phyloP scores from a whole-genome alignment of 2,113 vertebrate species.

The Phylloscopus trochiloides region DNA sequence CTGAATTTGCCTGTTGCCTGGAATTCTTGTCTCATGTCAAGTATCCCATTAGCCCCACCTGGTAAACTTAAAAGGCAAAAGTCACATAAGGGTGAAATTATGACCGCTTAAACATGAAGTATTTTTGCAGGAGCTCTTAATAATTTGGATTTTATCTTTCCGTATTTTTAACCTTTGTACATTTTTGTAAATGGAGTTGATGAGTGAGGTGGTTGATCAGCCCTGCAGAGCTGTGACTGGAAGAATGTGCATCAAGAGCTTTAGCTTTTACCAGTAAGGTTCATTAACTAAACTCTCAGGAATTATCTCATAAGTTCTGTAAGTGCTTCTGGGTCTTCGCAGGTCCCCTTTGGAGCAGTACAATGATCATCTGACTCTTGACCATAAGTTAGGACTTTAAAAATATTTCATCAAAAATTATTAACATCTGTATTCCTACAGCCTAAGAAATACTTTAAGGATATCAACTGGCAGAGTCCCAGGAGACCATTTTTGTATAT shows the following conservation, averaged over 20 bases:
- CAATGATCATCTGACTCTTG: conserved; percentile 64
- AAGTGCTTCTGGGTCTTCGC: conserved; percentile 81
- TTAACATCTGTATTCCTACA: conserved; percentile 61
- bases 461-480: conserved; percentile 67
- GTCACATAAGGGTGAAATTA: not conserved
- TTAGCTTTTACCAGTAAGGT: conserved; percentile 88
- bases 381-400: conserved; percentile 65
- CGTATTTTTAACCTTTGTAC: conserved; percentile 29
- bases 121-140: conserved; percentile 1
- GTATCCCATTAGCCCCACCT: conserved; percentile 5
- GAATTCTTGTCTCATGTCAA: conserved; percentile 49
- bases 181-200: conserved; percentile 35
- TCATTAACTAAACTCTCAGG: conserved; percentile 93
- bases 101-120: not conserved
- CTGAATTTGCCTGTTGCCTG: conserved; percentile 19
- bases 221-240: conserved; percentile 72
- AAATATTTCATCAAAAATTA: conserved; percentile 41
- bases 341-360: conserved; percentile 76
- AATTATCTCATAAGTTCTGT: conserved; percentile 82
- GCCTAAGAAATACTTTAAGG: conserved; percentile 72
- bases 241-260: conserved; percentile 67
- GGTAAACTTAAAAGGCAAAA: not conserved
- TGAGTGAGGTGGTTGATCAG: conserved; percentile 44
- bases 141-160: conserved; percentile 58
- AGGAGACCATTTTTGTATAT: conserved; percentile 71